Evolutionary conservation across 2,113 vertebrate species (phyloP).

Genomic region (Pogonocichla stellata): DNA sequence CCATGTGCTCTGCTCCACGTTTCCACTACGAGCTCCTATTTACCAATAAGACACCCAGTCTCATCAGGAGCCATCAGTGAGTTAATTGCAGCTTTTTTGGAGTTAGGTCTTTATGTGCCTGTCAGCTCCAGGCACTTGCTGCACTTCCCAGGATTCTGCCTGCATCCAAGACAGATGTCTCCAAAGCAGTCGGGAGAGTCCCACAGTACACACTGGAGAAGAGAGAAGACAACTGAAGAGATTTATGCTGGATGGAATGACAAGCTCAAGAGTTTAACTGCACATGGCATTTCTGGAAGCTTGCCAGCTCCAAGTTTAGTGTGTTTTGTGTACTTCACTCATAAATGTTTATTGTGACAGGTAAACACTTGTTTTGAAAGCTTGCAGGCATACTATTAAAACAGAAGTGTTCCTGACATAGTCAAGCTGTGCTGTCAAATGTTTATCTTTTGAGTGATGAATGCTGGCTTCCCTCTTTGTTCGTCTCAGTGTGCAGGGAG

Average conservation of each 20-base stretch:
- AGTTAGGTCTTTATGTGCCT: neutral
- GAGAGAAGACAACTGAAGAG: conserved; percentile 32
- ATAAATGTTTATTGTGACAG: conserved; percentile 83
- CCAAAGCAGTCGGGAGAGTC: neutral
- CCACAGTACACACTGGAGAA: neutral
- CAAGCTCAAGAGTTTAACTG: conserved; percentile 63
- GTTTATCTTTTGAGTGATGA: conserved; percentile 74
- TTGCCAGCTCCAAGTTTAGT: conserved; percentile 67
- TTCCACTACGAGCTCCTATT: neutral
- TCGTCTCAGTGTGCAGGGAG: neutral
- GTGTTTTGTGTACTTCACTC: conserved; percentile 77
- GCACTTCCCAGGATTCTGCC: neutral
- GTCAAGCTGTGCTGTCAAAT: conserved; percentile 79
- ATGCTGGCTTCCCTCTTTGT: conserved; percentile 42
- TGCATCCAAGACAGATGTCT: neutral
- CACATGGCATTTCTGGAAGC: conserved; percentile 65
- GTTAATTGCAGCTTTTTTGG: neutral
- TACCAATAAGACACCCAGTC: neutral
- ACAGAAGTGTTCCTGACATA: conserved; percentile 79
- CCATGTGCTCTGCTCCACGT: neutral
- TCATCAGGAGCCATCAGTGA: neutral
- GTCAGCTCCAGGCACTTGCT: conserved; percentile 7
- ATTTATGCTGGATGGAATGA: conserved; percentile 62
- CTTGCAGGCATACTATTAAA: conserved; percentile 79
- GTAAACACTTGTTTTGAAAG: conserved; percentile 84